Base-by-base conservation (phyloP, 2,797 vertebrate genomes). In the Enteromius mattozi region DNA sequence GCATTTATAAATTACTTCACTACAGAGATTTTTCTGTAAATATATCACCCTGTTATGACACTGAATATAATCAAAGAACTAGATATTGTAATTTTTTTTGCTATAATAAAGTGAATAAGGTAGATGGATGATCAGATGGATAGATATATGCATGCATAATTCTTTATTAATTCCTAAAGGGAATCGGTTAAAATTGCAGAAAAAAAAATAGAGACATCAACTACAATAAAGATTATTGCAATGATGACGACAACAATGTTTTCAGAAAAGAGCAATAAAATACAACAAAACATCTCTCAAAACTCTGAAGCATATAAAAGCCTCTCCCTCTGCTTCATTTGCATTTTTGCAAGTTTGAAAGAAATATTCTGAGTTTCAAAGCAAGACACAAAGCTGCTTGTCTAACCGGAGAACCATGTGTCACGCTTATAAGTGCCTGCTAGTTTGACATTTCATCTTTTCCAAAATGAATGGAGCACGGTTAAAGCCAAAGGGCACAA, bases 41-140 rank as follows among this genome's bases (percentile, higher is more conserved):
- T 24, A 42, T 14, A 37, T 16, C 21, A 69, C 12, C 12, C 24
- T 27, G 19, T 30, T 51, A 19, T 49, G 12, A 42, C n/a, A 16
- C 1, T 33, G 2, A 74, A 74, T 74, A 19, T 49, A 19, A 68
- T 40, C 42, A 17, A 72, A 17, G 8, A 2, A 47, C 4, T 47
- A 4, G 4, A 17, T 27, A 27, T 27, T n/a, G 9, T 8, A 2
- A 4, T 17, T 49, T 6, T 6, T 9, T 49, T 12, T 74, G 5
- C 6, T 54, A 54, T 42, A 61, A 47, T 66, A 47, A 65, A 66
- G 27, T 9, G 40, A 12, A 63, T 71, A 13, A 40, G 59, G 19
- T 76, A 6, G n/a, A 69, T 56, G n/a, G 75, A 72, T 21, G 16
- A 37, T 75, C 75, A 49, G 85, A 89, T 81, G 88, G 88, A 56